phyloP scores from a whole-genome alignment of 2,888 invertebrate species.

The Folsomia candida region DNA sequence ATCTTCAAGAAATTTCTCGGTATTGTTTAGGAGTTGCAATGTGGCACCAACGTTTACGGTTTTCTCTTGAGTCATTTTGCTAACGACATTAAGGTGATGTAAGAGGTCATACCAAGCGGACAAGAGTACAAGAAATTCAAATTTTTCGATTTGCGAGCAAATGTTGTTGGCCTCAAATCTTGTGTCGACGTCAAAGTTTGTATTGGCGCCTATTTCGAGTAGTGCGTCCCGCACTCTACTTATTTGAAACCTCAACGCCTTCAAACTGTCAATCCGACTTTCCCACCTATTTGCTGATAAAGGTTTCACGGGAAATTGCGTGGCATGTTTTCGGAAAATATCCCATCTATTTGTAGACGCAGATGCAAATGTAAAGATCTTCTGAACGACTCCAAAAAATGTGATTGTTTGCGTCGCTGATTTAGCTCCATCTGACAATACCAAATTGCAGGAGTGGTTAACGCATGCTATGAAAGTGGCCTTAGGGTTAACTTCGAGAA shows the following conservation, averaged over 20 bases:
- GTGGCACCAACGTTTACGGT: neutral
- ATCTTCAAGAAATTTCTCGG: neutral
- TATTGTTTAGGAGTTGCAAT: neutral
- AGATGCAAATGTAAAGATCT: neutral
- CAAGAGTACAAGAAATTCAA: neutral
- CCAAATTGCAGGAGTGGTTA: neutral
- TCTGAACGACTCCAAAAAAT: neutral
- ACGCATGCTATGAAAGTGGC: neutral
- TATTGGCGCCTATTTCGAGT: neutral
- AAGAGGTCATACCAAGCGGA: neutral
- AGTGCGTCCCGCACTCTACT: neutral
- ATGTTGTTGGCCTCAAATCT: neutral
- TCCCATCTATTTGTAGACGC: neutral
- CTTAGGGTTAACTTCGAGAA: neutral
- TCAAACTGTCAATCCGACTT: neutral
- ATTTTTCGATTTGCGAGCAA: neutral
- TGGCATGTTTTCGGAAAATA: neutral
- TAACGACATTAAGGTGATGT: neutral
- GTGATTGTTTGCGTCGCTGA: neutral
- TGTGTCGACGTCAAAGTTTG: neutral
- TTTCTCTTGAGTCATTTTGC: neutral
- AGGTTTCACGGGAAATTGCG: neutral
- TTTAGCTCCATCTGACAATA: neutral
- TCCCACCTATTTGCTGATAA: neutral
- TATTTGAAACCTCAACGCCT: neutral